Percentiles rank a stretch among this genome's conserved stretches.
Evolutionary conservation across 2,888 invertebrate genomes (phyloP).

Genomic region (Xylocampa areola): DNA sequence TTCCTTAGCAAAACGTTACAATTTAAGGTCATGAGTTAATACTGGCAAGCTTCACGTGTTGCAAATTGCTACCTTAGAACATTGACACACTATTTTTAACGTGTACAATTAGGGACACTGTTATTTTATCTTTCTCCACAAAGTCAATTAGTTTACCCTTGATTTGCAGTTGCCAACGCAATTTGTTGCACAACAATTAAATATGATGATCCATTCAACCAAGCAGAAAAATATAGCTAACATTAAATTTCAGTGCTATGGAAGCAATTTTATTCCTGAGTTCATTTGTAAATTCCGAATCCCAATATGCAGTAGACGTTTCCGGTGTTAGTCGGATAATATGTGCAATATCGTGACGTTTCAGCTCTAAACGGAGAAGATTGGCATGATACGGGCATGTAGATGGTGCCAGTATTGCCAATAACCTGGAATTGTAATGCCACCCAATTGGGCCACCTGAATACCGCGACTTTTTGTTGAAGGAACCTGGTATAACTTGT

Average conservation of each 20-base stretch:
- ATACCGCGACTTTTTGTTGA: constrained; percentile 3
- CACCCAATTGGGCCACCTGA: constrained; percentile 28
- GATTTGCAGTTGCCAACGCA: too few species aligned
- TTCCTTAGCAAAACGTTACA: too few species aligned
- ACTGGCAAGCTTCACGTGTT: too few species aligned
- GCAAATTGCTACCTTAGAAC: too few species aligned
- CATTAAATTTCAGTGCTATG: background rate
- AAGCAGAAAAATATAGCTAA: background rate
- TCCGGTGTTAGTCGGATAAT: constrained; percentile 27
- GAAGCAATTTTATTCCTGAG: constrained; percentile 6
- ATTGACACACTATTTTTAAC: too few species aligned
- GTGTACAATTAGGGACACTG: too few species aligned
- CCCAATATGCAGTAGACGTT: constrained; percentile 43
- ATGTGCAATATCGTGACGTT: constrained; percentile 18
- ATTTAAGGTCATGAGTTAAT: too few species aligned
- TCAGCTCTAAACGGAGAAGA: constrained; percentile 17
- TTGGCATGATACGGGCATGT: constrained; percentile 32
- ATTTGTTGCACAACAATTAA: background rate
- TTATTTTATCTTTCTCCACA: too few species aligned
- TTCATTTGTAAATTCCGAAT: constrained; percentile 22
- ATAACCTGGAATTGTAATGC: constrained; percentile 39
- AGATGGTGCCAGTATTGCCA: constrained; percentile 22
- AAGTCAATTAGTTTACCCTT: too few species aligned
- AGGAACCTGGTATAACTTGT: too few species aligned
- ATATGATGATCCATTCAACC: background rate